Percentiles rank a stretch among this genome's conserved stretches.
phyloP scores from a whole-genome alignment of 2,797 vertebrate genomes.

The Crax fasciolata region DNA sequence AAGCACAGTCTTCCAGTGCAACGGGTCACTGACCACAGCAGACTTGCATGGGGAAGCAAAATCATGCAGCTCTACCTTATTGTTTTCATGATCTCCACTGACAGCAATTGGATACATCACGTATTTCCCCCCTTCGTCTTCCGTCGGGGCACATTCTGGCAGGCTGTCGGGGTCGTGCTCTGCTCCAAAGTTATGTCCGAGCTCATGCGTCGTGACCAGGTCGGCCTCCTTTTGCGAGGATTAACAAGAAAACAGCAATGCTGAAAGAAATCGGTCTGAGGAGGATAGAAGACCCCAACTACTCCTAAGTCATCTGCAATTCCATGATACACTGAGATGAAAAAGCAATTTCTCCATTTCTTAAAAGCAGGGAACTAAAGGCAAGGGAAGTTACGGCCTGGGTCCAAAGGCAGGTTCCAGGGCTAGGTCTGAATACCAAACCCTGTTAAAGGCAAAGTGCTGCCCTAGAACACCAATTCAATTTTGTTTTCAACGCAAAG shows the following conservation, averaged over 20 bases:
- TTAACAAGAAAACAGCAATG: not conserved
- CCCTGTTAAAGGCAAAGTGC: not conserved
- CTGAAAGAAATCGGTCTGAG: not conserved
- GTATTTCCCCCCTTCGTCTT: conserved; percentile 94
- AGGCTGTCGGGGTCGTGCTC: conserved; percentile 97
- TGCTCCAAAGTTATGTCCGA: conserved; percentile 98
- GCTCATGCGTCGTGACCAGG: conserved; percentile 96
- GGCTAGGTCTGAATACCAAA: not conserved
- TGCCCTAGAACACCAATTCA: not conserved
- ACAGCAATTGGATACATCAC: conserved; percentile 99
- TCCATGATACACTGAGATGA: not conserved
- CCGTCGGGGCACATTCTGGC: conserved; percentile 90
- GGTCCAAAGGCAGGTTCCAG: not conserved
- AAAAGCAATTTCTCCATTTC: not conserved
- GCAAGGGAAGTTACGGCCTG: not conserved
- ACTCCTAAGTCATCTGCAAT: not conserved
- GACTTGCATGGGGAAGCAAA: not conserved
- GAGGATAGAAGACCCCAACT: not conserved
- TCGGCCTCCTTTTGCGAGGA: conserved; percentile 91
- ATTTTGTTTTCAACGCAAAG: not conserved
- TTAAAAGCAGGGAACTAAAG: not conserved
- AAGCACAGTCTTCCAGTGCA: not conserved
- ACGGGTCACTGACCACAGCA: not conserved
- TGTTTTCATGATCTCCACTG: conserved; percentile 96
- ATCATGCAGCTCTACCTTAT: conserved; percentile 88